Percentiles rank a stretch among this genome's conserved stretches.
These are phyloP conservation scores for Aleiodes alternator DNA, from an alignment of 2,888 invertebrate species.

Conservation along the genomic window DNA sequence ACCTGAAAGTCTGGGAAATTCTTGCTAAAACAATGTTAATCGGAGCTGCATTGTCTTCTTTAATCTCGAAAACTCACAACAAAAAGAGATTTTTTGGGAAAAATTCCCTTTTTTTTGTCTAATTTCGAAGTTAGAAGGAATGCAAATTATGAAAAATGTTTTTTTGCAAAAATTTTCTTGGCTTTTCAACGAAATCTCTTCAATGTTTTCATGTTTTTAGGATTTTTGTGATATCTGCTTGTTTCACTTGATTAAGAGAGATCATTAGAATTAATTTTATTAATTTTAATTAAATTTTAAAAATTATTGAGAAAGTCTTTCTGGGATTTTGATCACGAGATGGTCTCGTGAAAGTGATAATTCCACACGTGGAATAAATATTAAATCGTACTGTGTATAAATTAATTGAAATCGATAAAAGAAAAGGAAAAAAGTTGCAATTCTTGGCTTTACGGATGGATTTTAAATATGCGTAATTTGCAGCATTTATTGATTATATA, in stretches of 20 bases:
- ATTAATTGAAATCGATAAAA: conserved; percentile 46
- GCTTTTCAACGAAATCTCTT: neutral
- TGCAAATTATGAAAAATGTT: neutral
- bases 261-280: neutral
- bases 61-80: neutral
- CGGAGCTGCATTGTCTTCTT: neutral
- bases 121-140: too few species aligned
- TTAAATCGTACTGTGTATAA: conserved; percentile 58
- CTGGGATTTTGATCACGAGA: conserved; percentile 24
- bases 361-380: conserved; percentile 54
- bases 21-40: conserved; percentile 13
- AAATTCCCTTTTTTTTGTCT: neutral
- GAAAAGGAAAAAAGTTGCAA: conserved; percentile 26
- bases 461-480: conserved; percentile 19
- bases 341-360: conserved; percentile 61
- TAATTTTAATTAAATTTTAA: conserved; percentile 9
- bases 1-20: neutral
- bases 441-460: conserved; percentile 7
- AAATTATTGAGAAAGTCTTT: conserved; percentile 16
- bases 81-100: conserved; percentile 14
- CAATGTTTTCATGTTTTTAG: neutral
- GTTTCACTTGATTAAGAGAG: neutral
- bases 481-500: conserved; percentile 59
- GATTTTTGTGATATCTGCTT: neutral
- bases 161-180: neutral